These are phyloP conservation scores for Nipponia nippon DNA, from an alignment of 2,113 vertebrate genomes.

Conservation along the genomic window DNA sequence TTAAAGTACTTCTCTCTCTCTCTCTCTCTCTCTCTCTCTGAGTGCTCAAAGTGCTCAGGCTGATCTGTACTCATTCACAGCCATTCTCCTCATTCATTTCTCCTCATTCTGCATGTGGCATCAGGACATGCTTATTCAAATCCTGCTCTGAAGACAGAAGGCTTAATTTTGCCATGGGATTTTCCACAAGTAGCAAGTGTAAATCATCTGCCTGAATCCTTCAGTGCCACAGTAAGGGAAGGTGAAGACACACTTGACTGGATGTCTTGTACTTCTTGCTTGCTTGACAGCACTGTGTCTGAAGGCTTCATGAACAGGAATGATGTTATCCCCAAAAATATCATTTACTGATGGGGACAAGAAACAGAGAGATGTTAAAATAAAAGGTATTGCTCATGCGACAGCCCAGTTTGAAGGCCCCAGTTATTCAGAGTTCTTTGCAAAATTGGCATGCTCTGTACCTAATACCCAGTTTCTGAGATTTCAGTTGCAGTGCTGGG, in stretches of 20 bases:
- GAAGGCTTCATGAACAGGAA: not conserved
- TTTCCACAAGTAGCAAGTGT: not conserved
- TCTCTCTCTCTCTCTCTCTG: not conserved
- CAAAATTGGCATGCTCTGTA: not conserved
- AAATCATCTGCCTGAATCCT: not conserved
- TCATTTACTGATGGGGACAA: not conserved
- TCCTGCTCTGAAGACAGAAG: not conserved
- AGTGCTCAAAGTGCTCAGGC: not conserved
- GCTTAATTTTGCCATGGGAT: not conserved
- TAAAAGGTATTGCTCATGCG: not conserved
- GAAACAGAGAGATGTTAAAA: not conserved
- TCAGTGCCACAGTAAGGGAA: not conserved
- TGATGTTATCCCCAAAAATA: fast-evolving
- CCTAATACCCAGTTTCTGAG: not conserved
- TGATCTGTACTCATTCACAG: not conserved
- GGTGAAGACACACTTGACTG: fast-evolving
- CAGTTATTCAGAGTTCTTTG: not conserved
- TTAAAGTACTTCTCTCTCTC: not conserved
- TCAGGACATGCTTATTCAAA: not conserved
- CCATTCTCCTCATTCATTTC: not conserved
- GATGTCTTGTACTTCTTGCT: not conserved
- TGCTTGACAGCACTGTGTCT: fast-evolving
- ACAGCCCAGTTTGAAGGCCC: not conserved
- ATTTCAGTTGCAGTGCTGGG: not conserved
- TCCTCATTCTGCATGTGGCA: not conserved